phyloP scores from a whole-genome alignment of 2,113 vertebrate species.

The Cyanistes caeruleus region DNA sequence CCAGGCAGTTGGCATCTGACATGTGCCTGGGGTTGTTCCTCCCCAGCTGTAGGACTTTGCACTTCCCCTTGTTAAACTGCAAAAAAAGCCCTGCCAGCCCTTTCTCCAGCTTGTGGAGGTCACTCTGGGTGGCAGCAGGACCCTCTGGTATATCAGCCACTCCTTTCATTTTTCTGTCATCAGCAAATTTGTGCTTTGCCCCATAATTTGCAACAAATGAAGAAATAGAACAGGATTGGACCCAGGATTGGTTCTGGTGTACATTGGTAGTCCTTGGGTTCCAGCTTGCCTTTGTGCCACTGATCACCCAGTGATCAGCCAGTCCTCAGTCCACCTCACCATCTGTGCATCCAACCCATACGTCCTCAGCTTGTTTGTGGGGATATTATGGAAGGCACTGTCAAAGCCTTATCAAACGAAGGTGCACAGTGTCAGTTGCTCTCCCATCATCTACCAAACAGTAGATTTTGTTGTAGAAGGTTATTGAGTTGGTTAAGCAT shows the following conservation, averaged over 20 bases:
- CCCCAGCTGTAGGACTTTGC: not conserved
- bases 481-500: not conserved
- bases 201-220: not conserved
- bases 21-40: not conserved
- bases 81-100: not conserved
- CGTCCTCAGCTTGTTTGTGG: not conserved
- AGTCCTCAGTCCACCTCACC: not conserved
- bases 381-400: not conserved
- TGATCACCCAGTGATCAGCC: not conserved
- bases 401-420: not conserved
- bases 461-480: not conserved
- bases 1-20: not conserved
- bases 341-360: not conserved
- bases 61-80: not conserved
- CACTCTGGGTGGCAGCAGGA: not conserved
- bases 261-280: not conserved
- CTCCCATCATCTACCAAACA: not conserved
- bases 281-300: fast-evolving
- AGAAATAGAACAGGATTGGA: not conserved
- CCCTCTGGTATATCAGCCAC: not conserved
- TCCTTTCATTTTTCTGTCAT: not conserved
- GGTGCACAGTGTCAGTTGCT: not conserved
- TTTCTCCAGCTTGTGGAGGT: not conserved
- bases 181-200: not conserved
- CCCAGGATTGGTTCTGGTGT: not conserved